Percentiles rank a stretch among this genome's conserved stretches.
Evolutionary conservation across 2,797 vertebrate genomes (phyloP).

Genomic region (Eulemur rubriventer): DNA sequence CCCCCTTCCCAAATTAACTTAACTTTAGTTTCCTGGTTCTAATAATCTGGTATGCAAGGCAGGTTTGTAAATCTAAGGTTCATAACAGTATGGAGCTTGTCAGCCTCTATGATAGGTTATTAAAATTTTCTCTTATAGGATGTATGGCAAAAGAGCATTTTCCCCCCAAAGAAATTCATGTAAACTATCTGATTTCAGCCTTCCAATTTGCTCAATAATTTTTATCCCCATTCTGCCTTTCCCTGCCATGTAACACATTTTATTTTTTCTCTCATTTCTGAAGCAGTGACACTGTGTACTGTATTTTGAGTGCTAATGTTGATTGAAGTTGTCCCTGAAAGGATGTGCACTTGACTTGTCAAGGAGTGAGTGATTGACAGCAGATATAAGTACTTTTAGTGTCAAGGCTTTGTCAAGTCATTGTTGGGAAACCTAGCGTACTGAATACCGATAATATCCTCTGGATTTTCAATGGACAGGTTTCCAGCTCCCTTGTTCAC

Average conservation of each 20-base stretch:
- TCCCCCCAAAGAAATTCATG: conserved; percentile 3
- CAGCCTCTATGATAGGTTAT: background rate
- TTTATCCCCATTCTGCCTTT: conserved; percentile 38
- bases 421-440: conserved; percentile 72
- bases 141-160: background rate
- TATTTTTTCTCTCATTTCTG: conserved; percentile 68
- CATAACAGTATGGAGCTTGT: background rate
- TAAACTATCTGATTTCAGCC: conserved; percentile 4
- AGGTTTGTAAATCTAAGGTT: background rate
- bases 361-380: conserved; percentile 83
- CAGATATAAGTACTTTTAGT: conserved; percentile 78
- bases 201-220: background rate
- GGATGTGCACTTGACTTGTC: conserved; percentile 85
- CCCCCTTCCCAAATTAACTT: background rate
- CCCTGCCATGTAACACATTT: conserved; percentile 56
- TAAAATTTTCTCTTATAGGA: conserved; percentile 33
- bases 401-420: conserved; percentile 87
- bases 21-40: background rate
- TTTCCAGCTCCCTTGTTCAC: conserved; percentile 12
- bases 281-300: conserved; percentile 73
- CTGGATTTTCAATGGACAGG: conserved; percentile 66
- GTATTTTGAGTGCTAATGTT: conserved; percentile 79
- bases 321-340: conserved; percentile 83
- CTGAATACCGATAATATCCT: conserved; percentile 79
- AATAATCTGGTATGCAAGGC: background rate